Conservation (phyloP, 2,113 vertebrate genomes). For the Syrmaticus mikado region DNA sequence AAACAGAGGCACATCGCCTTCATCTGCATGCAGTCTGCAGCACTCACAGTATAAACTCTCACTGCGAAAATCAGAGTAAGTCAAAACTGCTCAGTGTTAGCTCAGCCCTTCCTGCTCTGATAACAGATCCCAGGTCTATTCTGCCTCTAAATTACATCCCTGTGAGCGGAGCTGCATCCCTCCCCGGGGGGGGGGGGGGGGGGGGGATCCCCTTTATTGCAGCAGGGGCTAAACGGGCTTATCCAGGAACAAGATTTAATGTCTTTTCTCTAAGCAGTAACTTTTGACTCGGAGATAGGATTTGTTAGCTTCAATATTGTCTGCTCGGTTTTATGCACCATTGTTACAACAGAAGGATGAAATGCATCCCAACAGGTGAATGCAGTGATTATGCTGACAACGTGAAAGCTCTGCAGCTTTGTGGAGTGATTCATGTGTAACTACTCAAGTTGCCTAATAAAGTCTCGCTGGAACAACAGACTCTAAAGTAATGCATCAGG, state of each 20-base stretch:
- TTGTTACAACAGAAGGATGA: neutral
- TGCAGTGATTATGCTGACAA: neutral
- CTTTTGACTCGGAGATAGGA: neutral
- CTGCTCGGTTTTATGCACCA: neutral
- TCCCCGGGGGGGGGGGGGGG: no score
- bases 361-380: neutral
- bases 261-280: neutral
- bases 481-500: rapidly evolving
- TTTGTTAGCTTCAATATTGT: rapidly evolving
- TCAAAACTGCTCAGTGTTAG: neutral
- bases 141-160: rapidly evolving
- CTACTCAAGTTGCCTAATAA: rapidly evolving
- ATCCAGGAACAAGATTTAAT: neutral
- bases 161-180: neutral
- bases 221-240: neutral
- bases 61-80: neutral
- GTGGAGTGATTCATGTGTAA: rapidly evolving
- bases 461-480: neutral
- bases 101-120: neutral
- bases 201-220: rapidly evolving
- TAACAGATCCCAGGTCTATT: neutral
- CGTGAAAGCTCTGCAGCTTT: rapidly evolving
- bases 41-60: neutral
- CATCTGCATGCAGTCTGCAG: neutral
- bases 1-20: neutral